These are phyloP conservation scores for Adoxophyes honmai DNA, from an alignment of 1,140 invertebrate genomes.

Conservation along the genomic window DNA sequence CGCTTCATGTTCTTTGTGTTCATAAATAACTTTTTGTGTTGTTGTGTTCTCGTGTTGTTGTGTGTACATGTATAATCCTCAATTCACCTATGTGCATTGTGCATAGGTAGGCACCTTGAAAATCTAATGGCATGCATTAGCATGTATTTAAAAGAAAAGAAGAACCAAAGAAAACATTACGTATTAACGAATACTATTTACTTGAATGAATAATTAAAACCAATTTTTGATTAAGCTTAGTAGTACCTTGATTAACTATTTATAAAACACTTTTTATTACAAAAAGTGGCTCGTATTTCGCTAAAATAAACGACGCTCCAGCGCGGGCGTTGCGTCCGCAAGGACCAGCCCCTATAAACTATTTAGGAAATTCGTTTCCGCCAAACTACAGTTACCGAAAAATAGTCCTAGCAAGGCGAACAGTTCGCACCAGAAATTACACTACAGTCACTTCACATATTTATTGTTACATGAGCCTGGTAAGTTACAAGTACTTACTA, in stretches of 20 bases:
- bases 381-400: slow-evolving; percentile 20
- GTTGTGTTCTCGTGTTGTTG: too few species aligned
- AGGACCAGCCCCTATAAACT: slow-evolving; percentile 38
- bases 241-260: too few species aligned
- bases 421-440: background rate
- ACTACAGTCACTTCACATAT: background rate
- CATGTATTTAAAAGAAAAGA: too few species aligned
- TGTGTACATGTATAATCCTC: too few species aligned
- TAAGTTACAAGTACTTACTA: background rate
- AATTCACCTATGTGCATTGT: too few species aligned
- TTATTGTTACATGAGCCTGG: background rate
- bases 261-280: background rate
- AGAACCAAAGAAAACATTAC: too few species aligned
- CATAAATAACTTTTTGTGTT: too few species aligned
- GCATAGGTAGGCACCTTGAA: too few species aligned
- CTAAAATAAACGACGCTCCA: slow-evolving; percentile 28
- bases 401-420: background rate
- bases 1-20: too few species aligned
- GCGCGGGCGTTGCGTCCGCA: slow-evolving; percentile 25
- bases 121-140: too few species aligned
- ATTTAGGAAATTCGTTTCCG: slow-evolving; percentile 27
- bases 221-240: too few species aligned
- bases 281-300: slow-evolving; percentile 18
- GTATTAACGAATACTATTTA: slow-evolving; percentile 2
- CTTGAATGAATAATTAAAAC: background rate